A percentile compares a stretch with the other conserved stretches of the same genome.
Conservation (phyloP, 2,888 invertebrate species). For the Megalurothrips usitatus region DNA sequence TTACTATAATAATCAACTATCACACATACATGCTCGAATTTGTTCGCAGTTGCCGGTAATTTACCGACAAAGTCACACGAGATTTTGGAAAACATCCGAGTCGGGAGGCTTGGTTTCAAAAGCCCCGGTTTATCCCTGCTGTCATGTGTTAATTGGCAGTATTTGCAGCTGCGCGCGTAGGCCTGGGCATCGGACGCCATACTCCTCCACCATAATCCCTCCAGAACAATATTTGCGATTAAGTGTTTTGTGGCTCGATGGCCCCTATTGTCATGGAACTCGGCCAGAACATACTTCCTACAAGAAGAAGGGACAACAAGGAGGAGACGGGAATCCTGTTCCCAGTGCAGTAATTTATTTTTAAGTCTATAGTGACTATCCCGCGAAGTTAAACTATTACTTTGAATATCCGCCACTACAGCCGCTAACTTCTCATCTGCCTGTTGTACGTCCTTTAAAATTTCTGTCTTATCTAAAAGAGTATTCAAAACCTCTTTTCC, state of each 20-base stretch:
- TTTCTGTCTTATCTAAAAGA: not conserved
- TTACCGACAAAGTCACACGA: not conserved
- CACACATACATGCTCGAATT: not conserved
- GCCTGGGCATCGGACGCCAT: not conserved
- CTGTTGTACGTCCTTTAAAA: not conserved
- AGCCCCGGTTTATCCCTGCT: not conserved
- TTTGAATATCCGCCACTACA: not conserved
- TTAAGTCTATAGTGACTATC: not conserved
- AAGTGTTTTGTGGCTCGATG: not conserved
- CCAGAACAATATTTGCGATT: not conserved
- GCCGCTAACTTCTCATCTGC: not conserved
- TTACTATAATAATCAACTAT: not conserved
- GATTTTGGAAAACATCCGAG: not conserved
- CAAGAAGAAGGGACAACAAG: not conserved
- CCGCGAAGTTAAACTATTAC: not conserved
- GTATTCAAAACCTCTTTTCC: not conserved
- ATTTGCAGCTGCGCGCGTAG: not conserved
- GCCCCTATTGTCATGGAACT: not conserved
- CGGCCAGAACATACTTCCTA: not conserved
- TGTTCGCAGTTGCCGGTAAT: not conserved
- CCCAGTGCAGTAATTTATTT: not conserved
- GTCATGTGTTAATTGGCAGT: not conserved
- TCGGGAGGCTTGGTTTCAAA: not conserved
- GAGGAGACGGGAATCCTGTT: too few relatives aligned
- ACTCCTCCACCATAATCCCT: not conserved